These are phyloP conservation scores for Heptranchias perlo DNA, from an alignment of 2,113 vertebrate genomes.

Conservation along the genomic window DNA sequence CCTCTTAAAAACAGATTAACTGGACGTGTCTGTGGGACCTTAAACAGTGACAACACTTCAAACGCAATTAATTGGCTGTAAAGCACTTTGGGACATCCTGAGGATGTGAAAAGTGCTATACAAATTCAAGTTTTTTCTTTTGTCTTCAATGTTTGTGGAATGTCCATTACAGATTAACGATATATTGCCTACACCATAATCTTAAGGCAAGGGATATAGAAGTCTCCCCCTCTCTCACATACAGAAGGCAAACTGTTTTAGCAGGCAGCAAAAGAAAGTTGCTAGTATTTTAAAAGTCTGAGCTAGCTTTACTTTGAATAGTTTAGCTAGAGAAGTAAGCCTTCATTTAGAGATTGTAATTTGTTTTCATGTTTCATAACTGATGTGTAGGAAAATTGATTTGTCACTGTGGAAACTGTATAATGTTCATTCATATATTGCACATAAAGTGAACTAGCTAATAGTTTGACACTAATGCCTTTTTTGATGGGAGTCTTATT, in stretches of 20 bases:
- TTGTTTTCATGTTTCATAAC: background rate
- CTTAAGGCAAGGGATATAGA: background rate
- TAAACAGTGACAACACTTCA: background rate
- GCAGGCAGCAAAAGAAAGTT: background rate
- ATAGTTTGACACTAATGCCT: background rate
- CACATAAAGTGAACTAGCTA: background rate
- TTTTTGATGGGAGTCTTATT: background rate
- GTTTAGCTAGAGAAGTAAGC: background rate
- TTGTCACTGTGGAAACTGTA: background rate
- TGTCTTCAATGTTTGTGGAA: background rate
- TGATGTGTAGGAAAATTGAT: background rate
- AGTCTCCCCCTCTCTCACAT: background rate
- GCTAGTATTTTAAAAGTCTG: background rate
- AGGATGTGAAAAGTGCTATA: background rate
- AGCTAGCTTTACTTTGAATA: background rate
- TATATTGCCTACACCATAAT: background rate
- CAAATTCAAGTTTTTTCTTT: background rate
- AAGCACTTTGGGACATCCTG: no score
- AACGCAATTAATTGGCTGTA: no score
- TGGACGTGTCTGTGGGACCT: no score
- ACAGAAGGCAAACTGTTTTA: background rate
- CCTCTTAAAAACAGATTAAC: no score
- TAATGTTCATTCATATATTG: background rate
- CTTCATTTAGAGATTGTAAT: background rate
- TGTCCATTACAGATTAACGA: background rate